phyloP scores from a whole-genome alignment of 2,888 invertebrate genomes.

The Acanthosepion pharaonis region DNA sequence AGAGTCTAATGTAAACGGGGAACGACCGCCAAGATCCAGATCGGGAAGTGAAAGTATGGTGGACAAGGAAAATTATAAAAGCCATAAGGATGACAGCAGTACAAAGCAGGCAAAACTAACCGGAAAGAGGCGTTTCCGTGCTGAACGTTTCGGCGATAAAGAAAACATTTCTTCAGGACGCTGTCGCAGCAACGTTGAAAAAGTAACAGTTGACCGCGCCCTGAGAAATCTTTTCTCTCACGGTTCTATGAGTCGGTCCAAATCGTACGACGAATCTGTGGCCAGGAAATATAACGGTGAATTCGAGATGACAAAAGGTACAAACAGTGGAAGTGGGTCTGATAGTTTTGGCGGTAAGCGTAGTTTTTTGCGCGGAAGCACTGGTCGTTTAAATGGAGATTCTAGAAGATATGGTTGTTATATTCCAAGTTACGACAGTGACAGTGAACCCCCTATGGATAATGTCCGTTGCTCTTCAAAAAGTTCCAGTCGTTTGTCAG shows the following conservation, averaged over 20 bases:
- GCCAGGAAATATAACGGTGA: constrained; percentile 62
- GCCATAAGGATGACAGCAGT: constrained; percentile 49
- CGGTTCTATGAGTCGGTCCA: constrained; percentile 67
- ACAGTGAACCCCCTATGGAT: constrained; percentile 60
- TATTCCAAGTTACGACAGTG: constrained; percentile 66
- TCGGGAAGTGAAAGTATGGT: constrained; percentile 48
- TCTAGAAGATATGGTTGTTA: constrained; percentile 63
- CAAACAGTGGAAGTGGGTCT: constrained; percentile 55
- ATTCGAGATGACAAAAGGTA: constrained; percentile 49
- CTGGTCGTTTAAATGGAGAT: constrained; percentile 60
- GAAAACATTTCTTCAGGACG: constrained; percentile 58
- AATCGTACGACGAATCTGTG: constrained; percentile 69
- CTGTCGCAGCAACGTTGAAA: constrained; percentile 68
- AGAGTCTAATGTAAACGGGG: constrained; percentile 48
- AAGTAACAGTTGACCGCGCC: constrained; percentile 65
- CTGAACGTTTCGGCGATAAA: constrained; percentile 66
- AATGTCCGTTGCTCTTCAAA: constrained; percentile 61
- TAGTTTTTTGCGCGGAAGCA: constrained; percentile 57
- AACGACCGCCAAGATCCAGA: constrained; percentile 50
- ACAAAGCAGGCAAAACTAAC: constrained; percentile 65
- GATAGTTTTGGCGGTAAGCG: constrained; percentile 51
- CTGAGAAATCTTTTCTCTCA: constrained; percentile 60
- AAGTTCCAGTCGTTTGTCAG: constrained; percentile 63
- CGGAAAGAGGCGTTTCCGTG: constrained; percentile 65
- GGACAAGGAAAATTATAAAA: constrained; percentile 53